A percentile compares a stretch with the other conserved stretches of the same genome.
These are phyloP conservation scores for Cotesia chilonis DNA, from an alignment of 1,140 invertebrate species.

Conservation along the genomic window DNA sequence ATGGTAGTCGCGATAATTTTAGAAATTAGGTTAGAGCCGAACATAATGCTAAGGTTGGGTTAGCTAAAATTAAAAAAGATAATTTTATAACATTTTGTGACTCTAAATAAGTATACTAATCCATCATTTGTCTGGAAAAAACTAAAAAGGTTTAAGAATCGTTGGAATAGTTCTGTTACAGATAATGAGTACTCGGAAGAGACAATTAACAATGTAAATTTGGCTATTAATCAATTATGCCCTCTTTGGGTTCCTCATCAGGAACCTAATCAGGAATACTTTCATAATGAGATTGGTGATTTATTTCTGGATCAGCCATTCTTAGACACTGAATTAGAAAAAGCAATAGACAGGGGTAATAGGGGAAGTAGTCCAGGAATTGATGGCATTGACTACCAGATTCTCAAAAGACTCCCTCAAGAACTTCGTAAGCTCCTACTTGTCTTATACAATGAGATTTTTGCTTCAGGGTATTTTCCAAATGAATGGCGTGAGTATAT, in stretches of 20 bases:
- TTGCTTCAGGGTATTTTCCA: background rate
- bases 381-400: slow-evolving; percentile 17
- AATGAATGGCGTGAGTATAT: slow-evolving; percentile 13
- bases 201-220: background rate
- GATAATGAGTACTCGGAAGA: background rate
- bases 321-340: background rate
- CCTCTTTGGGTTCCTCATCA: background rate
- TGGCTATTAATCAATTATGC: background rate
- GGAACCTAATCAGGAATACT: background rate
- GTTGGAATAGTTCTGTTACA: background rate
- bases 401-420: background rate
- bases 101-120: background rate
- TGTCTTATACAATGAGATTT: slow-evolving; percentile 12
- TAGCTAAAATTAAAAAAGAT: background rate
- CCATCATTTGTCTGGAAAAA: background rate
- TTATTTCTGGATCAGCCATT: background rate
- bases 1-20: background rate
- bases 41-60: background rate
- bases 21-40: background rate
- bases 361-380: background rate
- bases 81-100: slow-evolving; percentile 33
- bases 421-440: background rate
- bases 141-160: slow-evolving; percentile 27
- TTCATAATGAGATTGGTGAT: background rate
- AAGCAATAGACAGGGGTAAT: background rate